Evolutionary conservation across 2,888 invertebrate genomes (phyloP), one percentile per base, ranked within the genome.

Genomic region (Catocala sponsa): DNA sequence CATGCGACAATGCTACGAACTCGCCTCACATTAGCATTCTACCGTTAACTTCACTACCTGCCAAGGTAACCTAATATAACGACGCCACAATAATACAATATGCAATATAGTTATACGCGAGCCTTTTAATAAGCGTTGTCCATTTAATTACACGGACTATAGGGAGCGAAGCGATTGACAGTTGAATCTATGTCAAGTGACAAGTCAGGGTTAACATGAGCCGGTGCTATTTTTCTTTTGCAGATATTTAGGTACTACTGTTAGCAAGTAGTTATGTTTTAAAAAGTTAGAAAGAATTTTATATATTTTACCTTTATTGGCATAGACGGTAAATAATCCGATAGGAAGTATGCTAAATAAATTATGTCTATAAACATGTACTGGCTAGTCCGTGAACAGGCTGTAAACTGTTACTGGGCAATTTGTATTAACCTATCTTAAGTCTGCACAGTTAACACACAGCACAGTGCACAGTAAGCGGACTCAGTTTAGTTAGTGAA

Each of bases 21-120:
- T 81, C 82, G 77, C 81, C 82, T 79, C 84, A 82, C 89, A 91
- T 92, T 93, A 93, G 88, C 90, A 91, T 91, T 92, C 92, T 89
- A 91, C 92, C 93, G 93, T 92, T 94, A 94, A 80, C 89, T 89
- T 82, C 65, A 79, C 79, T 79, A 78, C 85, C 81, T 70, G 80
- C 83, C 85, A 88, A 88, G 86, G 86, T 84, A 83, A 82, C 79
- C 82, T 79, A 85, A 85, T 86, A 82, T 83, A 68, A 70, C 65
- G 60, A 68, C 63, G 76, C 68, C 73, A 63, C 61, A 65, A 70
- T 65, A 71, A 78, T 78, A 69, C 64, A 67, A 58, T 35, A 35
- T 7, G 56, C 67, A 66, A 60, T 66, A 67, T 57, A 59, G 32
- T 55, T 5, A 43, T n/a, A 12, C 46, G 5, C 58, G 35, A 6